Evolutionary conservation across 1,140 invertebrate genomes (phyloP).

Genomic region (Aphelenchoides fujianensis): DNA sequence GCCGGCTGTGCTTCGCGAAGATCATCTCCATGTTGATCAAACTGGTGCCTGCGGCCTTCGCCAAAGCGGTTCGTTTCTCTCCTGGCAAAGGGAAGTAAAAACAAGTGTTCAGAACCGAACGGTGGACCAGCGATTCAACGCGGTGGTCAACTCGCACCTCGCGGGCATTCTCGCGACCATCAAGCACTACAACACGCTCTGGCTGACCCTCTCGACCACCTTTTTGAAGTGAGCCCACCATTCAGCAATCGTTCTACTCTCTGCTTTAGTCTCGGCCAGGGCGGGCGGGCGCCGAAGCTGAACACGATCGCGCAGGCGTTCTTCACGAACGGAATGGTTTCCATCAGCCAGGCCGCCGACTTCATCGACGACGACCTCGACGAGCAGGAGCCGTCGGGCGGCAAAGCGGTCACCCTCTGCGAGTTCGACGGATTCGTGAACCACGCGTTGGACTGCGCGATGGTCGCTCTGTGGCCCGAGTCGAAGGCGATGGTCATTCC

Average conservation of each 20-base stretch:
- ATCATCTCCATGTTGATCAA: constrained; percentile 29
- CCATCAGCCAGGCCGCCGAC: not conserved
- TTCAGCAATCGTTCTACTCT: too few species aligned
- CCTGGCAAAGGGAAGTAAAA: not conserved
- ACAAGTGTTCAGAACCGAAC: constrained; percentile 3
- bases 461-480: constrained; percentile 38
- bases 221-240: constrained; percentile 20
- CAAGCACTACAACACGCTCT: constrained; percentile 21
- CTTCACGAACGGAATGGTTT: constrained; percentile 20
- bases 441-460: constrained; percentile 20
- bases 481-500: constrained; percentile 39
- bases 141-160: not conserved
- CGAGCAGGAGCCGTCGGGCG: constrained; percentile 16
- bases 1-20: constrained; percentile 35
- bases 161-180: not conserved
- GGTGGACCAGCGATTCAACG: not conserved
- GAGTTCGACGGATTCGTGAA: constrained; percentile 21
- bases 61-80: constrained; percentile 28
- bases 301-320: constrained; percentile 31
- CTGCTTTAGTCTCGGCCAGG: too few species aligned
- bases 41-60: constrained; percentile 32
- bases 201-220: constrained; percentile 8
- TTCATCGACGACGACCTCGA: constrained; percentile 26
- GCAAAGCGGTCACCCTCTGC: constrained; percentile 3
- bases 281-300: constrained; percentile 14